Percentiles rank a stretch among this genome's conserved stretches.
phyloP scores from a whole-genome alignment of 2,113 vertebrate genomes.

The Engraulis encrasicolus region DNA sequence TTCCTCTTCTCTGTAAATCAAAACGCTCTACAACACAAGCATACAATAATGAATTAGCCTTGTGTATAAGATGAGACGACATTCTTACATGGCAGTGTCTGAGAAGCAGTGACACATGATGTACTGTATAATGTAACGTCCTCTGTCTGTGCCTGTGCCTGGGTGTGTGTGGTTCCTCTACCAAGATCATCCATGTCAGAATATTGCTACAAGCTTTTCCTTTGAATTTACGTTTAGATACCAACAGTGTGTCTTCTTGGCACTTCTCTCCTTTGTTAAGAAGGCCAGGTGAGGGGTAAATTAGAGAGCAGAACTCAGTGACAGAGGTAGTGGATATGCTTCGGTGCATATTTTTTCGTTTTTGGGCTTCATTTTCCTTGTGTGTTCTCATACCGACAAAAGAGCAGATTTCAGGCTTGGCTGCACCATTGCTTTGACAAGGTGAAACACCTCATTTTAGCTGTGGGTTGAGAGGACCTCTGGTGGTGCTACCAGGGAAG shows the following conservation, averaged over 20 bases:
- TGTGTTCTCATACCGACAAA: background rate
- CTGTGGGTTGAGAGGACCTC: conserved; percentile 35
- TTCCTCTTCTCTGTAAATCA: conserved; percentile 38
- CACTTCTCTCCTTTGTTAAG: background rate
- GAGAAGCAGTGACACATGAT: conserved; percentile 44
- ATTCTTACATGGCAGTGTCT: conserved; percentile 28
- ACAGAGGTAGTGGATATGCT: background rate
- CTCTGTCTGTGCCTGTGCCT: conserved; percentile 37
- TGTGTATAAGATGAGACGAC: conserved; percentile 39
- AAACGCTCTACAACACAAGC: conserved; percentile 41
- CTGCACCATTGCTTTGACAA: conserved; percentile 8
- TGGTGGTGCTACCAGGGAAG: conserved; percentile 34
- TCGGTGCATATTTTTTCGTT: background rate
- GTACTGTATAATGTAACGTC: conserved; percentile 29
- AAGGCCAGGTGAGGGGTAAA: background rate
- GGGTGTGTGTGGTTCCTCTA: conserved; percentile 18
- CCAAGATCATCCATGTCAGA: conserved; percentile 7
- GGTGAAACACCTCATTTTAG: conserved; percentile 10
- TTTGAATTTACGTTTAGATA: conserved; percentile 11
- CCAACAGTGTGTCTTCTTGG: background rate
- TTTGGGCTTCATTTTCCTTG: background rate
- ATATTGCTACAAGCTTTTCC: background rate
- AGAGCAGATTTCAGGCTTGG: conserved; percentile 4
- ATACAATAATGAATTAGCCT: conserved; percentile 29
- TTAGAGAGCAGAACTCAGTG: background rate